A percentile compares a stretch with the other conserved stretches of the same genome.
Evolutionary conservation across 1,140 invertebrate genomes (phyloP).

Genomic region (Nomia melanderi): DNA sequence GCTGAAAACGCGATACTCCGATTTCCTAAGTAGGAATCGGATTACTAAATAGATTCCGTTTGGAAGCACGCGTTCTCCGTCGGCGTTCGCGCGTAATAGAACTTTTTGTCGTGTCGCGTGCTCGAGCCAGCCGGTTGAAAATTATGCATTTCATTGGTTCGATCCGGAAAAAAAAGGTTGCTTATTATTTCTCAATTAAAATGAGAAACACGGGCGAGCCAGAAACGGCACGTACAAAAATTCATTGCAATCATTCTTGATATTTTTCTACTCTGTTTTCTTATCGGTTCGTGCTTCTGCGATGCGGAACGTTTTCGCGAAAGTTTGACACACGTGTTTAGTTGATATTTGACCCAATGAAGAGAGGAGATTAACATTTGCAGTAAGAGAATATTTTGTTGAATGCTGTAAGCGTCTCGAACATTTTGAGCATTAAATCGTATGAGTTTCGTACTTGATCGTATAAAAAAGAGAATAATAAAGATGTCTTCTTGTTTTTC

Average conservation of each 20-base stretch:
- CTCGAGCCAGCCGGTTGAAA: neutral
- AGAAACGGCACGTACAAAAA: neutral
- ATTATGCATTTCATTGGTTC: neutral
- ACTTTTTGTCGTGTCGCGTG: neutral
- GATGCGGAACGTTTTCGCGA: no score
- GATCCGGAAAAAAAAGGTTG: neutral
- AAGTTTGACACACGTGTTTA: no score
- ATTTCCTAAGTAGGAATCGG: slow-evolving; percentile 14
- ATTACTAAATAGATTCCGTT: slow-evolving; percentile 10
- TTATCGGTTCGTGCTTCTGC: no score
- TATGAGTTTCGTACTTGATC: no score
- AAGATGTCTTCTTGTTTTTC: no score
- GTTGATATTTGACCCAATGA: no score
- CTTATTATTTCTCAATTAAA: neutral
- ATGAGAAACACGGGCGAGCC: neutral
- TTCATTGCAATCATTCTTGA: neutral
- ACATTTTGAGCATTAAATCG: no score
- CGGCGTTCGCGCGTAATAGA: neutral
- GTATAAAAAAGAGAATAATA: no score
- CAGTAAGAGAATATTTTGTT: no score
- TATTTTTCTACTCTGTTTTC: neutral
- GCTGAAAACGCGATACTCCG: neutral
- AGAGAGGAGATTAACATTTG: no score
- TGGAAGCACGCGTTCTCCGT: neutral
- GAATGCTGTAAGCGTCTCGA: no score